Evolutionary conservation across 2,113 vertebrate species (phyloP).

Genomic region (Zapus hudsonius): DNA sequence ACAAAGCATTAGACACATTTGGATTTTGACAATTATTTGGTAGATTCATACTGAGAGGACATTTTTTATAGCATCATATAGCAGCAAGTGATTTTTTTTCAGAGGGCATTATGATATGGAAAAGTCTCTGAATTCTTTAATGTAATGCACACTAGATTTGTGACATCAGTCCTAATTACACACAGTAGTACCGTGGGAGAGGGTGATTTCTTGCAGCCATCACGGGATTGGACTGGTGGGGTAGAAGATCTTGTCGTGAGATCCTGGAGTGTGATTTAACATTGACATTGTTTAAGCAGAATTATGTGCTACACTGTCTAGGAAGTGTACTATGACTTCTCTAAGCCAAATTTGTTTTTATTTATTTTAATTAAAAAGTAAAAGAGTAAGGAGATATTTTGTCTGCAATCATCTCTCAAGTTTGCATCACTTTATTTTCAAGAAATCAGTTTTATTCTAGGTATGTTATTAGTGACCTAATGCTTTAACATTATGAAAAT

Average conservation of each 20-base stretch:
- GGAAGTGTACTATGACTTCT: neutral
- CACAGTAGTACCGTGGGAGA: neutral
- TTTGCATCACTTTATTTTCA: conserved; percentile 58
- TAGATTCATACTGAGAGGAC: conserved; percentile 4
- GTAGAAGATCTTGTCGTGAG: conserved; percentile 28
- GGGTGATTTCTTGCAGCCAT: conserved; percentile 24
- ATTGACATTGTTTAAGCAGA: neutral
- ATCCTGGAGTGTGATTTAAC: conserved; percentile 33
- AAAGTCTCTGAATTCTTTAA: conserved; percentile 45
- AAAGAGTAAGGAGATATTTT: conserved; percentile 31
- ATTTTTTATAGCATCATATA: neutral
- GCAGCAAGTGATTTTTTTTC: neutral
- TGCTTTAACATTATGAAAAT: conserved; percentile 58
- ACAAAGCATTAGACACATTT: neutral
- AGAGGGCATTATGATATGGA: conserved; percentile 7
- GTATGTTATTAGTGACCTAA: conserved; percentile 58
- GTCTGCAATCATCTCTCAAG: neutral
- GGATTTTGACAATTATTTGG: conserved; percentile 26
- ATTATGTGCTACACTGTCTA: neutral
- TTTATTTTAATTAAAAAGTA: conserved; percentile 60
- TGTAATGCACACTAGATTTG: neutral
- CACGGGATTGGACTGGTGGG: neutral
- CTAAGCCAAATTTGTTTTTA: conserved; percentile 34
- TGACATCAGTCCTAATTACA: conserved; percentile 11
- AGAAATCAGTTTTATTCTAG: conserved; percentile 67